These are phyloP conservation scores for Salvator merianae DNA, from an alignment of 2,113 vertebrate species.

Conservation along the genomic window DNA sequence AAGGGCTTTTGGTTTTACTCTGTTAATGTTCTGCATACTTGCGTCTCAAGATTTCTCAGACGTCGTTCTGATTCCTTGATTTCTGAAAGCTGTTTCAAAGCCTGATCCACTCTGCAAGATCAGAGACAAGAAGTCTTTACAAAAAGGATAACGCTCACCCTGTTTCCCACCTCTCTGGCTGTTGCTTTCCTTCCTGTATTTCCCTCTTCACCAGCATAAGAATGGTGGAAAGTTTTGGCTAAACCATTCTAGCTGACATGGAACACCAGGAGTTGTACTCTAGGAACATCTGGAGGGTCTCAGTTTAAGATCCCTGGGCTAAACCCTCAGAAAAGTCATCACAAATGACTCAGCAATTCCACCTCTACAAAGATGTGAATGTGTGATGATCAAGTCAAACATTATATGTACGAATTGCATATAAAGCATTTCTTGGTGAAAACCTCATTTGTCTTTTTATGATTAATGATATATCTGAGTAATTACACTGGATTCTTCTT, in stretches of 20 bases:
- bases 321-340: background rate
- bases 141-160: background rate
- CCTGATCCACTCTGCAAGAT: conserved; percentile 78
- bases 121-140: background rate
- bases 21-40: conserved; percentile 47
- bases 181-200: background rate
- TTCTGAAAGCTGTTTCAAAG: conserved; percentile 72
- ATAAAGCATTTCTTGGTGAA: background rate
- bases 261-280: too few relatives aligned
- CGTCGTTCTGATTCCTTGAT: conserved; percentile 62
- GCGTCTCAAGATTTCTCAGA: conserved; percentile 56
- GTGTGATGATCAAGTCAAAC: background rate
- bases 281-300: too few relatives aligned
- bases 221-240: background rate
- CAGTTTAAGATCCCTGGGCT: background rate
- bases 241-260: too few relatives aligned
- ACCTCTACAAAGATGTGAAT: background rate
- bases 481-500: background rate
- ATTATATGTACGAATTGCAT: background rate
- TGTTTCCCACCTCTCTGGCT: background rate
- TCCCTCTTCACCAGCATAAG: background rate
- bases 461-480: background rate
- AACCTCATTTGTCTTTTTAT: background rate
- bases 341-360: background rate
- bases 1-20: background rate